Evolutionary conservation across 1,140 invertebrate genomes (phyloP), one percentile per base, ranked within the genome.

Genomic region (Diabrotica virgifera): DNA sequence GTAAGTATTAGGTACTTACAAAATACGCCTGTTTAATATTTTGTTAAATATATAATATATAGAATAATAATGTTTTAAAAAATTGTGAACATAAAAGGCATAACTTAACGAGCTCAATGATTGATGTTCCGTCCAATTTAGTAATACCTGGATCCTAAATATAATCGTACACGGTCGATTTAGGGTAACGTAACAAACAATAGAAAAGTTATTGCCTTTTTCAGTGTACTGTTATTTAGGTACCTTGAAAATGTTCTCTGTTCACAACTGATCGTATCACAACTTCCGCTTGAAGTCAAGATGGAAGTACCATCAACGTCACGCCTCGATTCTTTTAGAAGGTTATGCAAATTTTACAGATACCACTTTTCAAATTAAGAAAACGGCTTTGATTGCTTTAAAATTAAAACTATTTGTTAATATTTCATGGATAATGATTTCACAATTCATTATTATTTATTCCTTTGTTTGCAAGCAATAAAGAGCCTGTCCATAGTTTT

Each of bases 351-450:
- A 59, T 59, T 38, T 10, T 12, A 11, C 11, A 59, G 58, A 40
- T 59, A 59, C 36, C 12, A 59, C 40, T 37, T 36, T 36, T 50
- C 36, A 35, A 59, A 59, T 59, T 59, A 50, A 59, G 58, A 37
- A 59, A 59, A 46, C 58, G 46, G 38, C 24, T 37, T 46, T 59
- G 37, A 59, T 59, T 59, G 40, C 58, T 36, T 59, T 35, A 59
- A 50, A 59, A 13, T 38, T 59, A 40, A 59, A 59, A 59, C 58
- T 59, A 59, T 59, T 59, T 59, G 58, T 59, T 59, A 59, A 59
- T 59, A 59, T 59, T 59, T 59, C 58, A 59, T 59, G 58, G 58
- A 59, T 11, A 37, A 36, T 59, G 58, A 14, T 50, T 59, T 10
- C 13, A 59, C 40, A 46, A 50, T 59, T 59, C 50, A 36, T 59